Base-by-base conservation (phyloP, 2,888 invertebrate genomes). In the Synanthedon andrenaeformis region DNA sequence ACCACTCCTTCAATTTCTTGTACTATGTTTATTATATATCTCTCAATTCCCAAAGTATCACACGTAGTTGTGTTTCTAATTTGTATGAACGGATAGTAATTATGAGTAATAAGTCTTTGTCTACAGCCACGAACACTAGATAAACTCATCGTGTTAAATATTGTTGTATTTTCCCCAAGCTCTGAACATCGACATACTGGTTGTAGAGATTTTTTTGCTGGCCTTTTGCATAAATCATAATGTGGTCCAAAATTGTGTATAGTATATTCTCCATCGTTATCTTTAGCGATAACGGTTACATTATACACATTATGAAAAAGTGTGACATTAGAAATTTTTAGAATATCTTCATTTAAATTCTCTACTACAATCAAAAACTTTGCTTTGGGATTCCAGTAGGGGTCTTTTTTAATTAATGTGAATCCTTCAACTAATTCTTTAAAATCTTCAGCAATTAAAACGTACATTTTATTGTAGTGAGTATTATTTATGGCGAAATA, bases 11-110 rank as follows among this genome's bases (percentile, higher is more conserved):
- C 53, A 12, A 57, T 52, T 48, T 66, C 54, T 48, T 59, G 45
- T 56, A 74, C 65, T 19, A 62, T 41, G 42, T 55, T 42, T n/a
- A 74, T 17, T 4, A 67, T 19, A 53, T 53, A 55, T 51, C 70
- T 62, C 51, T 76, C 74, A 3, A 57, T 49, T 4, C 65, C 67
- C 45, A 48, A 13, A n/a, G 10, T n/a, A 35, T 53, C 19, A 45
- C 45, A 10, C 1, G 12, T 45, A 45, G 6, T 45, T 10, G 54
- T 54, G 6, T 55, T 19, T 28, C 65, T 61, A 3, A 70, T 62
- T 57, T 63, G 65, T 1, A 59, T 49, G 51, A 58, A 63, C 3
- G 74, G 74, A 64, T 66, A 70, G 50, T 55, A 51, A 45, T 69
- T 63, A 49, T 62, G 62, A 1, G 61, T 54, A 3, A 63, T 48